Percentiles rank a stretch among this genome's conserved stretches.
Conservation (phyloP, 2,797 vertebrate species). For the Acridotheres tristis region DNA sequence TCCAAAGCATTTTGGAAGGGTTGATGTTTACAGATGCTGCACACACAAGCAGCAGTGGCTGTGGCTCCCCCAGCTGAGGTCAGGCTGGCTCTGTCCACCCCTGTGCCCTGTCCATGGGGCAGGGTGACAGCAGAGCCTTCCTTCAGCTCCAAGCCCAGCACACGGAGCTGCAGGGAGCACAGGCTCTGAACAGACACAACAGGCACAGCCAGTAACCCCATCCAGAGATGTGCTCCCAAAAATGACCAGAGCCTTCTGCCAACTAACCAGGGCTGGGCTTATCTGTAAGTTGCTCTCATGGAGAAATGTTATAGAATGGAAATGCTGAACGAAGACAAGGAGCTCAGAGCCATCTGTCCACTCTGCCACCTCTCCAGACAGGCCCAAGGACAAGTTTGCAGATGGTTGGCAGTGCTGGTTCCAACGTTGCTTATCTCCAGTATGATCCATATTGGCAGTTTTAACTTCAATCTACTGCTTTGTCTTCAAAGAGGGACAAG, state of each 20-base stretch:
- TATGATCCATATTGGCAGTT: slow-evolving; percentile 21
- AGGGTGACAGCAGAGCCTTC: background rate
- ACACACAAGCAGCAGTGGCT: background rate
- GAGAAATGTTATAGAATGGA: background rate
- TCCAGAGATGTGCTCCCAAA: background rate
- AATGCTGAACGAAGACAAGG: background rate
- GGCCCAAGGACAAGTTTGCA: slow-evolving; percentile 19
- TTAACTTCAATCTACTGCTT: slow-evolving; percentile 27
- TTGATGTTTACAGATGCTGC: background rate
- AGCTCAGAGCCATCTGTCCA: background rate
- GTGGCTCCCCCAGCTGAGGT: background rate
- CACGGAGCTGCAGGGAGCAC: background rate
- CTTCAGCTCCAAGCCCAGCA: background rate
- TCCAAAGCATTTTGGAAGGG: background rate
- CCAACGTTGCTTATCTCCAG: background rate
- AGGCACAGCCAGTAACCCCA: background rate
- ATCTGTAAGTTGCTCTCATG: background rate
- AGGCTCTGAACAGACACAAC: background rate
- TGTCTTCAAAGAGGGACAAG: slow-evolving; percentile 12
- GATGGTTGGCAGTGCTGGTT: slow-evolving; percentile 14
- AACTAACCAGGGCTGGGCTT: background rate
- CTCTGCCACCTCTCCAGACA: background rate
- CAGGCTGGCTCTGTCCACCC: background rate
- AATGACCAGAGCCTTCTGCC: background rate
- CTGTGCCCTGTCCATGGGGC: background rate